These are phyloP conservation scores for Rhabdomys pumilio DNA, from an alignment of 2,797 vertebrate genomes.

Conservation along the genomic window DNA sequence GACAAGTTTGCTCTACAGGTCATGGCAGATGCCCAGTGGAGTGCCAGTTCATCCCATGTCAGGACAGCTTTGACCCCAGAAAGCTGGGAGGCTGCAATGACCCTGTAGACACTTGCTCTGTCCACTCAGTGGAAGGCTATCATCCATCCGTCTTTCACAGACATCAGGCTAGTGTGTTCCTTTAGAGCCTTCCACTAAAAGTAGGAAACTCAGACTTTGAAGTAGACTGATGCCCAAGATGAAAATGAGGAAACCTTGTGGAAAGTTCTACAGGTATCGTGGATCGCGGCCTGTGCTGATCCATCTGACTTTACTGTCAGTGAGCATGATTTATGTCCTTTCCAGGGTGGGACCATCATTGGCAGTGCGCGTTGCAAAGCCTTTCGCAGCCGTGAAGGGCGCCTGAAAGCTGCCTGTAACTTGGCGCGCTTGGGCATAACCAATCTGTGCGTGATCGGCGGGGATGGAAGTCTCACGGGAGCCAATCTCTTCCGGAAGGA, in stretches of 20 bases:
- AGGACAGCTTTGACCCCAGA: no score
- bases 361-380: slow-evolving; percentile 97
- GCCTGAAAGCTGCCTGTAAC: slow-evolving; percentile 95
- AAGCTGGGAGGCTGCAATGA: fast-evolving
- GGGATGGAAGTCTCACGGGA: slow-evolving; percentile 97
- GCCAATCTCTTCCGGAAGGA: slow-evolving; percentile 98
- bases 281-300: fast-evolving
- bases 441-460: slow-evolving; percentile 98
- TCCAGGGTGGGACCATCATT: slow-evolving; percentile 97
- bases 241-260: fast-evolving
- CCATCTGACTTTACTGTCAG: neutral
- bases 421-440: slow-evolving; percentile 95
- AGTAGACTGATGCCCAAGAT: neutral
- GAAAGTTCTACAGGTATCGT: fast-evolving
- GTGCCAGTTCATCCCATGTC: fast-evolving
- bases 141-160: neutral
- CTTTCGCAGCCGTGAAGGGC: slow-evolving; percentile 95
- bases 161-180: fast-evolving
- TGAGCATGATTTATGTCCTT: fast-evolving
- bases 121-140: fast-evolving
- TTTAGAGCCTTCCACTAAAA: neutral
- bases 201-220: neutral
- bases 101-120: neutral
- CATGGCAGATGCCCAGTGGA: fast-evolving
- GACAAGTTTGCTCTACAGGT: neutral